These are phyloP conservation scores for Brenthis ino DNA, from an alignment of 2,888 invertebrate genomes.

Conservation along the genomic window DNA sequence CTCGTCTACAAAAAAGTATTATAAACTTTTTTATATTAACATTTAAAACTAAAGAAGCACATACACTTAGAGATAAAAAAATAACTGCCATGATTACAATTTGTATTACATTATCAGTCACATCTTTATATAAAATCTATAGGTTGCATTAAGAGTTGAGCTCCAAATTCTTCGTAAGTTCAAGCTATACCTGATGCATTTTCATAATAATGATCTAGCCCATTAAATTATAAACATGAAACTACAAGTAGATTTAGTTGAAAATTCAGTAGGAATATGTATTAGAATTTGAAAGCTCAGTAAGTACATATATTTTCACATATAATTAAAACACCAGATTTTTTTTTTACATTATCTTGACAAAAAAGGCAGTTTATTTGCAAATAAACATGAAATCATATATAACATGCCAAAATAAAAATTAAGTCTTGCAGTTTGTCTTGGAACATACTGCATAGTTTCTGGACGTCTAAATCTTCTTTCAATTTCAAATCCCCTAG, in stretches of 20 bases:
- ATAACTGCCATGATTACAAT: constrained; percentile 29
- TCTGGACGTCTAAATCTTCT: constrained; percentile 91
- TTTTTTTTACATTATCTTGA: constrained; percentile 51
- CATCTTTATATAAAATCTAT: constrained; percentile 1
- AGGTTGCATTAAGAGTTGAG: constrained; percentile 3
- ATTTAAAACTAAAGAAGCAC: constrained; percentile 9
- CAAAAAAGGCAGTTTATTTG: constrained; percentile 84
- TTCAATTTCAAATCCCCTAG: constrained; percentile 94
- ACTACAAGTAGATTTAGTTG: background rate
- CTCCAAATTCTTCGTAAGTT: constrained; percentile 3
- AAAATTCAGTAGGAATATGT: background rate
- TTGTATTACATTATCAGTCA: constrained; percentile 24
- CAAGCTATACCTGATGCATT: background rate
- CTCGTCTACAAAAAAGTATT: constrained; percentile 1
- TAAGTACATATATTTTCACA: constrained; percentile 42
- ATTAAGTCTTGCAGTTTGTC: constrained; percentile 94
- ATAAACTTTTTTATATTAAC: constrained; percentile 1
- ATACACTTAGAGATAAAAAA: constrained; percentile 6
- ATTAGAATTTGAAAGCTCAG: constrained; percentile 42
- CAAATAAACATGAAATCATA: constrained; percentile 90
- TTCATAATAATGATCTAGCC: background rate
- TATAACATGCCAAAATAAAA: constrained; percentile 95
- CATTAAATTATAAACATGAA: background rate
- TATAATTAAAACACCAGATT: background rate
- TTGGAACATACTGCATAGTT: constrained; percentile 91